phyloP scores from a whole-genome alignment of 2,113 vertebrate genomes.

The Catharus bicknelli region DNA sequence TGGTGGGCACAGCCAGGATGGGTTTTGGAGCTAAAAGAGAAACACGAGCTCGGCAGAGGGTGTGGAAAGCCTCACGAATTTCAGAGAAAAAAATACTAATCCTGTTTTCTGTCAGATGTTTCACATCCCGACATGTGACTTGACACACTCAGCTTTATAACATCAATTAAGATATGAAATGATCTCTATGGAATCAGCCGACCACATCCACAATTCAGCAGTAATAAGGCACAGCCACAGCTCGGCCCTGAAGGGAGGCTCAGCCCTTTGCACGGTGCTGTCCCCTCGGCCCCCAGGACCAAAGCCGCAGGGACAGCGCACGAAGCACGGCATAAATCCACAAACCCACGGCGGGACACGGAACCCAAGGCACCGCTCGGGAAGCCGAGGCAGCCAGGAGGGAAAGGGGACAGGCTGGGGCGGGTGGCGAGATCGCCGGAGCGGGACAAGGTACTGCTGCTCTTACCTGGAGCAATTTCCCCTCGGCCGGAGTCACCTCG shows the following conservation, averaged over 20 bases:
- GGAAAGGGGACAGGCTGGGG: accelerated
- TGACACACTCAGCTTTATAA: not conserved
- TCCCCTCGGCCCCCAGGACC: not conserved
- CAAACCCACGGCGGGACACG: accelerated
- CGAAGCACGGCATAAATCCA: not conserved
- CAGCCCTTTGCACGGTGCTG: not conserved
- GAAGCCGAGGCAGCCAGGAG: not conserved
- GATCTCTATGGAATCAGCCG: not conserved
- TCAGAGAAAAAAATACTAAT: not conserved
- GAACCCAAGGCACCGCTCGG: accelerated
- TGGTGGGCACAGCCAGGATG: not conserved
- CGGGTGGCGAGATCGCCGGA: accelerated
- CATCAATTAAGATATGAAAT: not conserved
- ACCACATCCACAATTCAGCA: not conserved
- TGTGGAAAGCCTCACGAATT: not conserved
- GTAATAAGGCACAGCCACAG: not conserved
- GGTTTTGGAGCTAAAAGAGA: not conserved
- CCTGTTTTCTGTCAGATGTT: not conserved
- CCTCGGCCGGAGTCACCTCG: slow-evolving; percentile 86
- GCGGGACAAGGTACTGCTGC: not conserved
- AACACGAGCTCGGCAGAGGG: not conserved
- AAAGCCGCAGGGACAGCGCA: not conserved
- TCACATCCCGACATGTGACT: not conserved
- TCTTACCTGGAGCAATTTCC: slow-evolving; percentile 94
- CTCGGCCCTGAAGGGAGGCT: not conserved